Evolutionary conservation across 2,888 invertebrate species (phyloP).

Genomic region (Morpho helenor): DNA sequence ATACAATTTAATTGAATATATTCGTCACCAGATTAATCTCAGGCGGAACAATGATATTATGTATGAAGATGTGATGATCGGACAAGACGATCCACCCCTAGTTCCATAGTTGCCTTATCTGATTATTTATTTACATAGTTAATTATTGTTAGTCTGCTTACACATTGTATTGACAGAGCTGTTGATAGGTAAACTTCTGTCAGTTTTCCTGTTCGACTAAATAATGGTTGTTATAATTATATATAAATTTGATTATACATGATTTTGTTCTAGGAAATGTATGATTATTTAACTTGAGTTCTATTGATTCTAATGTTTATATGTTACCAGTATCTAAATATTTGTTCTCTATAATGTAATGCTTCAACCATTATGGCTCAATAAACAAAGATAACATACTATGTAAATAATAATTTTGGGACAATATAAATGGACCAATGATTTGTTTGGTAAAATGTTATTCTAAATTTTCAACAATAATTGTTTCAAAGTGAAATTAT

Average conservation of each 20-base stretch:
- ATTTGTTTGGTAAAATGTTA: neutral
- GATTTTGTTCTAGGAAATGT: neutral
- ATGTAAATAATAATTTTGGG: slow-evolving; percentile 16
- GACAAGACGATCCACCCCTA: slow-evolving; percentile 72
- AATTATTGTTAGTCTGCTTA: slow-evolving; percentile 6
- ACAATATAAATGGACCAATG: neutral
- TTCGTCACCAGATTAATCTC: slow-evolving; percentile 57
- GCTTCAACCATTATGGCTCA: no score
- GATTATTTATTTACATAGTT: slow-evolving; percentile 6
- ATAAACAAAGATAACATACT: no score
- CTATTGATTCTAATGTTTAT: neutral
- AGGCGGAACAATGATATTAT: slow-evolving; percentile 64
- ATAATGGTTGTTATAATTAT: neutral
- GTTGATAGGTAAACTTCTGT: neutral
- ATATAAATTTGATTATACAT: neutral
- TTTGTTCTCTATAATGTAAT: neutral
- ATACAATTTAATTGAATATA: slow-evolving; percentile 65
- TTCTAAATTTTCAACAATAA: neutral
- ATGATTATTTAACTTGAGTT: neutral
- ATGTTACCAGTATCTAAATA: neutral
- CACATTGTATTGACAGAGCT: neutral
- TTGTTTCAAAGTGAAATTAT: neutral
- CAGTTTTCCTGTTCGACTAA: slow-evolving; percentile 1
- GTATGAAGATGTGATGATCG: slow-evolving; percentile 78
- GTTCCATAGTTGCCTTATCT: slow-evolving; percentile 47